Evolutionary conservation across 2,888 invertebrate genomes (phyloP).

Genomic region (Empis livida): DNA sequence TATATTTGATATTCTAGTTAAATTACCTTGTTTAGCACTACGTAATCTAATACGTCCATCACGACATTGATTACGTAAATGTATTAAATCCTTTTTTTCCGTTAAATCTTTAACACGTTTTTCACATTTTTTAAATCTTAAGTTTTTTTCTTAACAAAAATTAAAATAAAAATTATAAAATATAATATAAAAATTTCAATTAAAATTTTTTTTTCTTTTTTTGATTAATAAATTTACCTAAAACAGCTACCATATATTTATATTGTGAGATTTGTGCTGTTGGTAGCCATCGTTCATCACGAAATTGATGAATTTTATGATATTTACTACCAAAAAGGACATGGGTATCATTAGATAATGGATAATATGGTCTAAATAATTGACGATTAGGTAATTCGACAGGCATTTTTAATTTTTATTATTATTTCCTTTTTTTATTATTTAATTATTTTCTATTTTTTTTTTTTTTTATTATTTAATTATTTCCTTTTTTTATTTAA

Average conservation of each 20-base stretch:
- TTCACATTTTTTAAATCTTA: neutral
- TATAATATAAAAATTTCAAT: neutral
- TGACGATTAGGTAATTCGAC: neutral
- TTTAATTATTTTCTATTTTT: too few relatives aligned
- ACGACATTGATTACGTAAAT: slow-evolving; percentile 20
- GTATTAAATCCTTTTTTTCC: neutral
- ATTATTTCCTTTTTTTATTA: too few relatives aligned
- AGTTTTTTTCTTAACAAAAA: neutral
- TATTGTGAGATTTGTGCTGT: slow-evolving; percentile 25
- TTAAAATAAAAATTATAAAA: neutral
- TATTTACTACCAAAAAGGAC: slow-evolving; percentile 28
- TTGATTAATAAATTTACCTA: slow-evolving; percentile 19
- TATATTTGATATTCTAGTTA: slow-evolving; percentile 24
- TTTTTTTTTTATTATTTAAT: too few relatives aligned
- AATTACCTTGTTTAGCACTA: slow-evolving; percentile 21
- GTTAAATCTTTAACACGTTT: neutral
- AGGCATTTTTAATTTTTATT: neutral
- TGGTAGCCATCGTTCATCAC: slow-evolving; percentile 29
- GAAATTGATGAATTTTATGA: slow-evolving; percentile 28
- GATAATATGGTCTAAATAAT: slow-evolving; percentile 22
- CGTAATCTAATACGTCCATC: slow-evolving; percentile 27
- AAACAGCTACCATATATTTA: slow-evolving; percentile 25
- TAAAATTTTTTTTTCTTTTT: neutral
- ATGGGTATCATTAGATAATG: slow-evolving; percentile 24
- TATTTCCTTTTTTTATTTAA: too few relatives aligned